Percentiles rank a stretch among this genome's conserved stretches.
Conservation (phyloP, 2,113 vertebrate genomes). For the Pterocles burchelli region DNA sequence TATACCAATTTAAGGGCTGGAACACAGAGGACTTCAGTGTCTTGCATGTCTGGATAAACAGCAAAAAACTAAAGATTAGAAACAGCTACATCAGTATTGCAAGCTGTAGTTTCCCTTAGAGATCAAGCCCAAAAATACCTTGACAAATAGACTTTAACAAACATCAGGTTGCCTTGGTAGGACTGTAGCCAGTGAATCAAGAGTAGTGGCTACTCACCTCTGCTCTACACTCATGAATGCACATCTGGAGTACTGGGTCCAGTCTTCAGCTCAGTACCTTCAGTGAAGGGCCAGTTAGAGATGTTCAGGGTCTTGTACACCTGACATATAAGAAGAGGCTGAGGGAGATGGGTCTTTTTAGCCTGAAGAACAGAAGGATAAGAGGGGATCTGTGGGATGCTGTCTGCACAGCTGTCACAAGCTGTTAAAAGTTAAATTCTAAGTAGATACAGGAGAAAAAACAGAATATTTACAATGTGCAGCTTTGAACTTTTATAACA, state of each 20-base stretch:
- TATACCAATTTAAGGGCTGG: background rate
- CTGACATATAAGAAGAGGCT: background rate
- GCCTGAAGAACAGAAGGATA: background rate
- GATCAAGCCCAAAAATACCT: background rate
- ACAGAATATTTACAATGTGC: background rate
- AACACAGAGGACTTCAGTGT: background rate
- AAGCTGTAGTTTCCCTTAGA: background rate
- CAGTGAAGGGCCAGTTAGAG: background rate
- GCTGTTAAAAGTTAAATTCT: background rate
- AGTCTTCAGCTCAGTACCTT: background rate
- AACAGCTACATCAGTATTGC: background rate
- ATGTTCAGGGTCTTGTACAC: background rate
- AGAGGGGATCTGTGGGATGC: background rate
- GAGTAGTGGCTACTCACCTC: background rate
- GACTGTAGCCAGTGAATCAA: background rate
- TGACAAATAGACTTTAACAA: background rate
- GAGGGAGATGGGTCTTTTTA: background rate
- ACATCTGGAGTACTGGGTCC: background rate
- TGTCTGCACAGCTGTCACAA: background rate
- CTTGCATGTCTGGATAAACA: background rate
- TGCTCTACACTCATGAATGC: background rate
- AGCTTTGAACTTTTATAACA: too few relatives aligned
- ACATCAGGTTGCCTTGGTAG: background rate
- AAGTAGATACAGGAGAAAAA: background rate
- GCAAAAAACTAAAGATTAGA: background rate